A percentile compares a stretch with the other conserved stretches of the same genome.
Conservation (phyloP, 2,797 vertebrate species). For the Acestrorhynchus altus region DNA sequence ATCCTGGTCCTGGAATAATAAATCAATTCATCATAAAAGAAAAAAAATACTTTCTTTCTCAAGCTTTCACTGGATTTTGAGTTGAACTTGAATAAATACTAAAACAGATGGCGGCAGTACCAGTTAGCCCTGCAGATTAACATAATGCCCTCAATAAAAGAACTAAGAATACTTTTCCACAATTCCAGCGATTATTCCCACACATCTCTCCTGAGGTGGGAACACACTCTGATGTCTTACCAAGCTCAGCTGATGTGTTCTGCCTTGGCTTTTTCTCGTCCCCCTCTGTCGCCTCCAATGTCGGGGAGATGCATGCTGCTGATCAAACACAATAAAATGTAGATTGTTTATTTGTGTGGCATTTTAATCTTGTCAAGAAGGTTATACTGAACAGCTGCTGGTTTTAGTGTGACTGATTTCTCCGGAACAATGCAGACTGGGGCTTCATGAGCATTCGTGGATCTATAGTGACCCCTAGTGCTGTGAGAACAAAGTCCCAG, state of each 20-base stretch:
- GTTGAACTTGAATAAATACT: not conserved
- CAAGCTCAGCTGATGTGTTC: not conserved
- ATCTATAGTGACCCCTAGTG: constrained; percentile 79
- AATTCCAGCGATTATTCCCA: constrained; percentile 4
- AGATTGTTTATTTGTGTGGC: constrained; percentile 76
- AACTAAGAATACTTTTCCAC: not conserved
- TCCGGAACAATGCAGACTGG: constrained; percentile 66
- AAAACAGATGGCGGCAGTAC: constrained; percentile 1
- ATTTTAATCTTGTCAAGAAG: constrained; percentile 79
- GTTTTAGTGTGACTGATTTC: constrained; percentile 72
- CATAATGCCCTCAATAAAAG: constrained; percentile 12
- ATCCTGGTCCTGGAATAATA: not conserved
- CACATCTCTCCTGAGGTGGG: constrained; percentile 8
- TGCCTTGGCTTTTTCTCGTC: constrained; percentile 2
- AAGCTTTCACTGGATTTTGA: not conserved
- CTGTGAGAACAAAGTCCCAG: constrained; percentile 56
- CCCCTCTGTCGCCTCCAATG: constrained; percentile 2
- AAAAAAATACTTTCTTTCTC: too few relatives aligned
- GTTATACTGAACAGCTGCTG: constrained; percentile 76
- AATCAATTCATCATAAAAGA: not conserved
- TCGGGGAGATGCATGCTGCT: constrained; percentile 32
- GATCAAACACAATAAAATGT: constrained; percentile 63
- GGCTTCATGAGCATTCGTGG: constrained; percentile 53
- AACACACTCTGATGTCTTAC: constrained; percentile 1
- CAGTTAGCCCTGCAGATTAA: constrained; percentile 13